Evolutionary conservation across 2,113 vertebrate species (phyloP).

Genomic region (Nibea coibor): DNA sequence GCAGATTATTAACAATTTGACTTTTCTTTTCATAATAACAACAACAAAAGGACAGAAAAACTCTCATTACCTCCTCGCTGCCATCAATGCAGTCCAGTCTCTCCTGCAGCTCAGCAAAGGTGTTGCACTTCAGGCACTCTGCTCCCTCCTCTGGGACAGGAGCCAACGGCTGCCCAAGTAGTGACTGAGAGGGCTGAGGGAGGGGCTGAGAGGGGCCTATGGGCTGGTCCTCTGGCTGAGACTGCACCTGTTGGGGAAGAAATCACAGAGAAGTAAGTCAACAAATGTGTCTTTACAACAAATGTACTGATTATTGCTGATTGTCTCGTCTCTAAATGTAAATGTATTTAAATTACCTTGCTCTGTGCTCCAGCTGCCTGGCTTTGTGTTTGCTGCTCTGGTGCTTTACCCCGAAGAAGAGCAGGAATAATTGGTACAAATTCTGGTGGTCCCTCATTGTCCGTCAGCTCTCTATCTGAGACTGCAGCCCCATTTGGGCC

Average conservation of each 20-base stretch:
- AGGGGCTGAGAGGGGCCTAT: conserved; percentile 43
- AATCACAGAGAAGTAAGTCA: conserved; percentile 8
- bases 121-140: conserved; percentile 97
- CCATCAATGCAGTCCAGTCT: conserved; percentile 97
- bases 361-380: conserved; percentile 56
- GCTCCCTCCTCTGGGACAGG: conserved; percentile 84
- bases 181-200: conserved; percentile 61
- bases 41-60: conserved; percentile 12
- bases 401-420: conserved; percentile 80
- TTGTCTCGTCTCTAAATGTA: background rate
- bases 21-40: background rate
- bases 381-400: conserved; percentile 65
- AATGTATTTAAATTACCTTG: conserved; percentile 58
- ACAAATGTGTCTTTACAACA: background rate
- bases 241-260: conserved; percentile 53
- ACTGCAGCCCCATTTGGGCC: conserved; percentile 95
- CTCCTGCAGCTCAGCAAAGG: conserved; percentile 98
- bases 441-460: conserved; percentile 96
- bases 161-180: conserved; percentile 78
- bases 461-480: conserved; percentile 95
- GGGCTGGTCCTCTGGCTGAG: conserved; percentile 62
- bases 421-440: conserved; percentile 97
- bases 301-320: background rate
- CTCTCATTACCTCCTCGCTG: conserved; percentile 88
- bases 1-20: background rate